phyloP scores from a whole-genome alignment of 1,140 invertebrate genomes.

The Drosophila ficusphila region DNA sequence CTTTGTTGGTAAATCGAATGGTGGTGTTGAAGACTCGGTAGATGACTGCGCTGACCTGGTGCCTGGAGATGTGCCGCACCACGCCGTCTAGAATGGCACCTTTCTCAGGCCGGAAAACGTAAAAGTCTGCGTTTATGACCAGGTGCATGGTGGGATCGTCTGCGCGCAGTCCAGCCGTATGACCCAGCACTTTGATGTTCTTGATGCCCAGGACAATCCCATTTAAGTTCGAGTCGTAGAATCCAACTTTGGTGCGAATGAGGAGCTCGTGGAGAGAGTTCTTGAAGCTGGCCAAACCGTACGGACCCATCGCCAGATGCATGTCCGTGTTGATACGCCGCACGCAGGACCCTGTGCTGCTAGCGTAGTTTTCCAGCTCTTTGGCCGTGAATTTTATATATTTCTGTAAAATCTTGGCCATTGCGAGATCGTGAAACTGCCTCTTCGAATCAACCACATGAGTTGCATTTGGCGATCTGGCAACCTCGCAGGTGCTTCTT shows the following conservation, averaged over 20 bases:
- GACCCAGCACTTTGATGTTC: slow-evolving; percentile 86
- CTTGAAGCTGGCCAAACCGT: slow-evolving; percentile 85
- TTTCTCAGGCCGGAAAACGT: slow-evolving; percentile 86
- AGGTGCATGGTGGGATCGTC: slow-evolving; percentile 86
- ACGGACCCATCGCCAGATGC: slow-evolving; percentile 86
- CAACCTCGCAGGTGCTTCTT: not conserved
- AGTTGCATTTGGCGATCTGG: slow-evolving; percentile 25
- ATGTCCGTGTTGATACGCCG: slow-evolving; percentile 83
- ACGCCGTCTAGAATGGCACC: slow-evolving; percentile 84
- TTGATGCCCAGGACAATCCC: slow-evolving; percentile 86
- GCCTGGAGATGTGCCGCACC: slow-evolving; percentile 64
- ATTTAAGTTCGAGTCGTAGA: slow-evolving; percentile 84
- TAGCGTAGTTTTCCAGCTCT: slow-evolving; percentile 73
- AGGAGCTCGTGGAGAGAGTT: slow-evolving; percentile 84
- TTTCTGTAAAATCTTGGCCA: slow-evolving; percentile 78
- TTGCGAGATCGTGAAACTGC: slow-evolving; percentile 29
- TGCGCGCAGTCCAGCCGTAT: slow-evolving; percentile 82
- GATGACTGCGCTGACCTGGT: slow-evolving; percentile 74
- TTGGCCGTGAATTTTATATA: slow-evolving; percentile 72
- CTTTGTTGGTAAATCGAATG: slow-evolving; percentile 69
- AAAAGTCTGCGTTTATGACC: slow-evolving; percentile 85
- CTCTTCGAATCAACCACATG: slow-evolving; percentile 51
- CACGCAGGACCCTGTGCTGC: slow-evolving; percentile 85
- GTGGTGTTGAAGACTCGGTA: slow-evolving; percentile 80
- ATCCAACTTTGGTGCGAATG: slow-evolving; percentile 80